Conservation (phyloP, 2,888 invertebrate species). For the Tenthredo mesomela region DNA sequence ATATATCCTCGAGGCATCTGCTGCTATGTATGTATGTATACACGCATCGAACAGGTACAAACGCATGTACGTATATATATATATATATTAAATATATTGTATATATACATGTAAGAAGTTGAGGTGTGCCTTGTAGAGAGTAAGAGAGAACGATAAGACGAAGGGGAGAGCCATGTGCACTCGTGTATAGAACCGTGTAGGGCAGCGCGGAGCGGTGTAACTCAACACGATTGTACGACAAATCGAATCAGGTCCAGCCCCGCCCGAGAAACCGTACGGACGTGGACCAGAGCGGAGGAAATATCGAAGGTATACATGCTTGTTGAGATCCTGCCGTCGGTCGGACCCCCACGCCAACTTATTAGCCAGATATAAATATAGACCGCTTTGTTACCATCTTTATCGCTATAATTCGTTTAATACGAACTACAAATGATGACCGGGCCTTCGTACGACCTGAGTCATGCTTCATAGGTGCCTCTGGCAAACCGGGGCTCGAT, state of each 20-base stretch:
- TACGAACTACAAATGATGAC: constrained; percentile 64
- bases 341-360: constrained; percentile 40
- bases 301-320: background rate
- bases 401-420: constrained; percentile 73
- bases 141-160: background rate
- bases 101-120: background rate
- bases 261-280: constrained; percentile 39
- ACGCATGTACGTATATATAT: too few relatives aligned
- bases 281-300: background rate
- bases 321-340: background rate
- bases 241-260: constrained; percentile 66
- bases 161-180: constrained; percentile 29
- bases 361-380: constrained; percentile 55
- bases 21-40: background rate
- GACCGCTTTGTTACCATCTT: constrained; percentile 59
- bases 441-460: constrained; percentile 55
- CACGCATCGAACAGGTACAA: background rate
- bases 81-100: background rate
- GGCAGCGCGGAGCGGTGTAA: constrained; percentile 42
- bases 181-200: constrained; percentile 48
- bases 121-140: constrained; percentile 20
- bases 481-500: constrained; percentile 23
- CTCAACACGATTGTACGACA: constrained; percentile 66
- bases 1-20: constrained; percentile 3
- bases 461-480: constrained; percentile 54